phyloP scores from a whole-genome alignment of 2,797 vertebrate species.

The Erpetoichthys calabaricus region DNA sequence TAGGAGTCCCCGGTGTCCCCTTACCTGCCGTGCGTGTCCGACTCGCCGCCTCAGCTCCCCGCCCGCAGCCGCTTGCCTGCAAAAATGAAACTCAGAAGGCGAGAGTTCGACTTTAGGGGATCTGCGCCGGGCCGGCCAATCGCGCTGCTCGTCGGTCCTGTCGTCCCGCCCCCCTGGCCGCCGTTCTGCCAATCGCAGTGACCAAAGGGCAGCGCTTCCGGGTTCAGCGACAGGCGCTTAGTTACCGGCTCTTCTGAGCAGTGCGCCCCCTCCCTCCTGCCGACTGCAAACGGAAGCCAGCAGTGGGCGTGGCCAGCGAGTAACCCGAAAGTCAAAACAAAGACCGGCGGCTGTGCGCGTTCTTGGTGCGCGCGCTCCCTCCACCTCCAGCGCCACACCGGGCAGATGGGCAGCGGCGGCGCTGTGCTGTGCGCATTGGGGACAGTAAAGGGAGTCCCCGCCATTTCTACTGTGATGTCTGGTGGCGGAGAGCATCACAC shows the following conservation, averaged over 20 bases:
- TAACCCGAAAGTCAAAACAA: too few species aligned
- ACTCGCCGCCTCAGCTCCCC: fast-evolving
- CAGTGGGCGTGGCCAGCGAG: background rate
- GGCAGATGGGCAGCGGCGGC: too few species aligned
- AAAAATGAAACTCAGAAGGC: background rate
- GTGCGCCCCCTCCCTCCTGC: background rate
- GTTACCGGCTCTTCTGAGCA: constrained; percentile 17
- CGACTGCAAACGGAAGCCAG: background rate
- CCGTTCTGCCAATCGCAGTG: constrained; percentile 26
- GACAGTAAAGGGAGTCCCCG: too few species aligned
- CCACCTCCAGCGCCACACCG: too few species aligned
- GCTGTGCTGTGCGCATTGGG: too few species aligned
- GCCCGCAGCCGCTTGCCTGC: background rate
- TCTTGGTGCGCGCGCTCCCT: too few species aligned
- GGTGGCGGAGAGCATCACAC: too few species aligned
- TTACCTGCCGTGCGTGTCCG: fast-evolving
- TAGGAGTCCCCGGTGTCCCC: background rate
- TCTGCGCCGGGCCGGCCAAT: constrained; percentile 23
- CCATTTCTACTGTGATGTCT: too few species aligned
- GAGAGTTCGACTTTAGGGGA: background rate
- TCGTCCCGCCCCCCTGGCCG: background rate
- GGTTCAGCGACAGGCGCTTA: too few species aligned
- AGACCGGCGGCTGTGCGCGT: too few species aligned
- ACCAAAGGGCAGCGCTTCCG: background rate
- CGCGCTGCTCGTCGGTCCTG: fast-evolving